Evolutionary conservation across 2,797 vertebrate genomes (phyloP), one percentile per base, ranked within the genome.

Genomic region (Novumbra hubbsi): DNA sequence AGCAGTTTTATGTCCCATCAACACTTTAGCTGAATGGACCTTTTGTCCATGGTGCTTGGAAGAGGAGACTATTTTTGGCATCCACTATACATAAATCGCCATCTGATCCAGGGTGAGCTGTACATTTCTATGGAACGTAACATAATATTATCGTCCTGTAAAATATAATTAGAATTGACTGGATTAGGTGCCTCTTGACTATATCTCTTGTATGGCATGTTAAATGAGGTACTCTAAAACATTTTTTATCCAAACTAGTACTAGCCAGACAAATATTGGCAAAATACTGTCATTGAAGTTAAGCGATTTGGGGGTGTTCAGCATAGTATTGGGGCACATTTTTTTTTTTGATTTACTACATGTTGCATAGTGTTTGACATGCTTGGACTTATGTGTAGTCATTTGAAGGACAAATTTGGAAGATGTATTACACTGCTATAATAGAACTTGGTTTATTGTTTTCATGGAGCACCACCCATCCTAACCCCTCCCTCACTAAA

Each of bases 401-500:
- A 49, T 17, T 21, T 60, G 5, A 5, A n/a, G 7, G 4, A 11
- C 4, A 24, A 7, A 0, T 1, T 73, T 65, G n/a, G 30, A 55
- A 75, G 73, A 79, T 86, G 84, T 71, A 71, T 75, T 77, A 49
- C 24, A 73, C 68, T 45, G 72, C 74, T 73, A 78, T 76, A n/a
- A 19, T 52, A 52, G 76, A 77, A 72, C 70, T 38, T 38, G 5
- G 34, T 38, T 38, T 38, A 38, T 38, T 3, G 8, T 4, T 38
- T 38, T 38, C 0, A 38, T 38, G 34, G 34, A 38, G 34, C 34
- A 38, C 34, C 34, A 38, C 34, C 34, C 2, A 38, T 38, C 34
- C 34, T 38, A 38, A 7, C 8, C 34, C 34, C 5, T 38, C 34
- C 34, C 34, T 38, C 1, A 38, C 34, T 7, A 38, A 38, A 38